phyloP scores from a whole-genome alignment of 2,797 vertebrate genomes.

The Urocyon cinereoargenteus region DNA sequence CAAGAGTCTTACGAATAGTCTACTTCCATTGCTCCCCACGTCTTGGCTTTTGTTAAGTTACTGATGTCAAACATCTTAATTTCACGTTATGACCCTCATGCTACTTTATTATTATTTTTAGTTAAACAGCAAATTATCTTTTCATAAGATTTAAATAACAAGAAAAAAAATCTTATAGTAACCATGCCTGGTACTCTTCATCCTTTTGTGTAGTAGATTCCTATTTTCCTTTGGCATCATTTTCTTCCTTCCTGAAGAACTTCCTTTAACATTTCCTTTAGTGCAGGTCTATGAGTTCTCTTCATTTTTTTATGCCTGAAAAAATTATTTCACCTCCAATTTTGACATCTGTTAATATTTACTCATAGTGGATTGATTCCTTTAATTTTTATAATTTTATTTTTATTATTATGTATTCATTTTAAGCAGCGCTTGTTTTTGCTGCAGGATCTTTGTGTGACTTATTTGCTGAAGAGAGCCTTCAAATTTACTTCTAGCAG shows the following conservation, averaged over 20 bases:
- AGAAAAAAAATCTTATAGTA: background rate
- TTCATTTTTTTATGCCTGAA: background rate
- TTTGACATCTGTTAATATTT: background rate
- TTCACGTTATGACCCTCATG: background rate
- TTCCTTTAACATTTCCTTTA: background rate
- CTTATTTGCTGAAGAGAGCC: background rate
- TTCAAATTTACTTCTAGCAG: background rate
- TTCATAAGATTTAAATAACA: background rate
- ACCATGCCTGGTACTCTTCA: background rate
- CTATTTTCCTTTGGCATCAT: background rate
- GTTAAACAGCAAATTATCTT: background rate
- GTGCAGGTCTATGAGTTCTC: background rate
- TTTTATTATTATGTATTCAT: background rate
- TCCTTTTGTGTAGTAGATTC: background rate
- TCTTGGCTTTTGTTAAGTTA: background rate
- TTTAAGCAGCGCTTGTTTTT: background rate
- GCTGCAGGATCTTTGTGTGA: background rate
- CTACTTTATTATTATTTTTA: background rate
- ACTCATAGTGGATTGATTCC: background rate
- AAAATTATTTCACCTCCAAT: background rate
- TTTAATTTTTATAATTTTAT: background rate
- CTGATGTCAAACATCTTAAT: background rate
- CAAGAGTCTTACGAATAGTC: background rate
- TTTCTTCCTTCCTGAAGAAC: background rate
- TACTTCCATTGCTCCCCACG: background rate